Evolutionary conservation across 2,888 invertebrate genomes (phyloP), one percentile per base, ranked within the genome.

Genomic region (Podabrus alpinus): DNA sequence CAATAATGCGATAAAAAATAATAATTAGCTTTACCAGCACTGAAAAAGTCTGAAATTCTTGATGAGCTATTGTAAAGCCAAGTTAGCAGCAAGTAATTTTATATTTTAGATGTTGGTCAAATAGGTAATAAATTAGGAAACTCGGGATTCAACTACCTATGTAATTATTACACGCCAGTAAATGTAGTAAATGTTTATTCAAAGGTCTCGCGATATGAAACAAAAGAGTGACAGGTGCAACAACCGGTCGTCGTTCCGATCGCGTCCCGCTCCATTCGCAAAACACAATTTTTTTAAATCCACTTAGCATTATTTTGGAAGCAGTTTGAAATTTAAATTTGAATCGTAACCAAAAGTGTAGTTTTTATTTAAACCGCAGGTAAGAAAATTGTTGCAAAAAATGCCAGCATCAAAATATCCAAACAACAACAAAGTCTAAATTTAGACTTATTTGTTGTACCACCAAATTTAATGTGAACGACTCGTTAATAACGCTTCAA

Each of bases 201-300:
- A 83, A 81, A 83, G 84, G 84, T 84, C 84, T 84, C 81, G 85
- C 80, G 83, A 83, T 84, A 83, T 84, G 85, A 86, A 86, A 86
- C 86, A 86, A 86, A 86, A 86, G 86, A 85, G 84, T 86, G 85
- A 86, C 85, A 86, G 84, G 84, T 86, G 86, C 86, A 86, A 86
- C 85, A 86, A 86, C 86, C 86, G 85, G 85, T 86, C 85, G 85
- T 81, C 83, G 85, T 83, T 81, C 84, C 76, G 77, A 73, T 62
- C 64, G 59, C 62, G 70, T 67, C 73, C 60, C 62, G 61, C 69
- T 17, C 59, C 74, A 69, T 60, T 69, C 69, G 74, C 74, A 66
- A 73, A 73, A 73, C 69, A 64, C 59, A 68, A 64, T 45, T 45
- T 45, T 45, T 45, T 45, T 45, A 45, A 45, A 45, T 45, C 67